Evolutionary conservation across 2,888 invertebrate genomes (phyloP).

Genomic region (Athripsodes cinereus): DNA sequence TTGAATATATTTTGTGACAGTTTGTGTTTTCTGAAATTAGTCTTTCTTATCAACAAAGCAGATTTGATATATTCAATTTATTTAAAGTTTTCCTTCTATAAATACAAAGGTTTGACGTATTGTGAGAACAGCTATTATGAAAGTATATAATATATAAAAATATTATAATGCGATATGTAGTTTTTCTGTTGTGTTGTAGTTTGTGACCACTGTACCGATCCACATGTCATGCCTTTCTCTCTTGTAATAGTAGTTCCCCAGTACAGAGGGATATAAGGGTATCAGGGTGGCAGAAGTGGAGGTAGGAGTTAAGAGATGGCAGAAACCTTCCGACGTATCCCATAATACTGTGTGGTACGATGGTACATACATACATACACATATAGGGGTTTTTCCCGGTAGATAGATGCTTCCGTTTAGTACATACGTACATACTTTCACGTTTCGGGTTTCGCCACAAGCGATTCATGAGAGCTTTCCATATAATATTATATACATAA

Average conservation of each 20-base stretch:
- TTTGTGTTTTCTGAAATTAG: too few relatives aligned
- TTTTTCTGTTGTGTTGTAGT: too few relatives aligned
- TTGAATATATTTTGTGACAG: too few relatives aligned
- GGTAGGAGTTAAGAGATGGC: conserved; percentile 6
- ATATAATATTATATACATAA: too few relatives aligned
- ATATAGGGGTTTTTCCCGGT: conserved; percentile 18
- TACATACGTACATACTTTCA: background rate
- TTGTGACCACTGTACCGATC: background rate
- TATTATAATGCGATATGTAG: too few relatives aligned
- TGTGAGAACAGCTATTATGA: too few relatives aligned
- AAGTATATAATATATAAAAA: too few relatives aligned
- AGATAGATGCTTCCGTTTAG: conserved; percentile 3
- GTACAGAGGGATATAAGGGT: conserved; percentile 3
- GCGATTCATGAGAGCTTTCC: conserved; percentile 4
- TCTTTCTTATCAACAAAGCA: too few relatives aligned
- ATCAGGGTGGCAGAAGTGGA: conserved; percentile 14
- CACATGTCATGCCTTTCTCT: conserved; percentile 7
- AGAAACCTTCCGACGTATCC: conserved; percentile 14
- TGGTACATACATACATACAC: background rate
- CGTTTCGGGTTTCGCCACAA: conserved; percentile 12
- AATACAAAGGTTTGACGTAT: too few relatives aligned
- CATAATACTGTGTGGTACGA: conserved; percentile 13
- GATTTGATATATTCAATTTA: too few relatives aligned
- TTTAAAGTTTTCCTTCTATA: too few relatives aligned
- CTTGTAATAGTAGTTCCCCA: background rate